phyloP scores from a whole-genome alignment of 1,140 invertebrate species.

The Neomicropteryx cornuta region DNA sequence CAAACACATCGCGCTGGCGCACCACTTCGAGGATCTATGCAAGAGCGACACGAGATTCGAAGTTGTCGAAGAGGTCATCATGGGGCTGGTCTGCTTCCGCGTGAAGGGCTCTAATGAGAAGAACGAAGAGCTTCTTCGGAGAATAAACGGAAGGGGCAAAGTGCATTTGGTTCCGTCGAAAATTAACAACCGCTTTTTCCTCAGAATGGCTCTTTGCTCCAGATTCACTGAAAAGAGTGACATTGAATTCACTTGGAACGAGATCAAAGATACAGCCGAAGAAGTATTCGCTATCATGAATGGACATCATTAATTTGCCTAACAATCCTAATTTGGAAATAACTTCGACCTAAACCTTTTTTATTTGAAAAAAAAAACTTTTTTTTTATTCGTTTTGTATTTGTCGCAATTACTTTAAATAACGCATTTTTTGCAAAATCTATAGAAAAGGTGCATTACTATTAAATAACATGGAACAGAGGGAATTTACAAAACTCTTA shows the following conservation, averaged over 20 bases:
- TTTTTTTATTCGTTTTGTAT: too few relatives aligned
- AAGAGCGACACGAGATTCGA: constrained; percentile 70
- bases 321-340: too few relatives aligned
- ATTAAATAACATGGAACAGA: too few relatives aligned
- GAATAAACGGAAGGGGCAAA: constrained; percentile 81
- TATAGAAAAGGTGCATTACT: too few relatives aligned
- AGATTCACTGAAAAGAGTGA: constrained; percentile 72
- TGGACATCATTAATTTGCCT: too few relatives aligned
- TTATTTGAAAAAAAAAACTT: too few relatives aligned
- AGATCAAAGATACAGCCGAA: constrained; percentile 62
- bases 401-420: too few relatives aligned
- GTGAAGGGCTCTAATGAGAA: constrained; percentile 76
- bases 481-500: too few relatives aligned
- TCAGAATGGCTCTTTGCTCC: constrained; percentile 87
- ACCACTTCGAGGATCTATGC: constrained; percentile 69
- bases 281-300: constrained; percentile 53
- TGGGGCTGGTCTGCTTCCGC: constrained; percentile 91
- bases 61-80: constrained; percentile 71
- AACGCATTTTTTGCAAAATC: too few relatives aligned
- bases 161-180: constrained; percentile 93
- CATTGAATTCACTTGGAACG: constrained; percentile 77
- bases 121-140: constrained; percentile 75
- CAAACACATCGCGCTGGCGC: constrained; percentile 62
- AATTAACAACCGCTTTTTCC: constrained; percentile 71
- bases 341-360: too few relatives aligned